Conservation (phyloP, 2,888 invertebrate species). For the Rugalucina vietnamica region DNA sequence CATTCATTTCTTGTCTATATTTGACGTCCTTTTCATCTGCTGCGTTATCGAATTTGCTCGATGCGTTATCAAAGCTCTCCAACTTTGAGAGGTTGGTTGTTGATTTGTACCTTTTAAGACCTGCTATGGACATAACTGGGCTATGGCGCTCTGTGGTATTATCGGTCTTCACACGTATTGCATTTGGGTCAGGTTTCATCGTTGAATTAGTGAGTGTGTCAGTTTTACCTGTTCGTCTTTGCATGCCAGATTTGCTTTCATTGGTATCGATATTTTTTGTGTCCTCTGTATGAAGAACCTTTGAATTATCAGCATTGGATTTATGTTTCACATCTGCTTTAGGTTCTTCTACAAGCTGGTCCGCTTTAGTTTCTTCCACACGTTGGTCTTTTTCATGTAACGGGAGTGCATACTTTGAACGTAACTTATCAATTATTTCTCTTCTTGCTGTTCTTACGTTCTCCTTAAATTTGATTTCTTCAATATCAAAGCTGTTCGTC, state of each 20-base stretch:
- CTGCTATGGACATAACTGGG: conserved; percentile 1
- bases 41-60: background rate
- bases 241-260: too few species aligned
- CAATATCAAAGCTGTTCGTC: conserved; percentile 20
- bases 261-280: background rate
- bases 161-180: background rate
- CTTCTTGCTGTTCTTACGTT: conserved; percentile 44
- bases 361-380: background rate
- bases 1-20: background rate
- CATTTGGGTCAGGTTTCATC: background rate
- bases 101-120: background rate
- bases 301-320: background rate
- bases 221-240: too few species aligned
- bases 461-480: conserved; percentile 54
- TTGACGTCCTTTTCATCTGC: too few species aligned
- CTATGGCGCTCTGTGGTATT: background rate
- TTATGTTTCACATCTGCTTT: background rate
- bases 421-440: conserved; percentile 52
- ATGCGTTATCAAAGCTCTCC: background rate
- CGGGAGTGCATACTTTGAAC: conserved; percentile 27
- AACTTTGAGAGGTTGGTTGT: background rate
- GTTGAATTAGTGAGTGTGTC: too few species aligned
- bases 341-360: background rate
- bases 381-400: background rate
- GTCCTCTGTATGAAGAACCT: background rate